Conservation (phyloP, 2,888 invertebrate genomes). For the Volucella zonaria region DNA sequence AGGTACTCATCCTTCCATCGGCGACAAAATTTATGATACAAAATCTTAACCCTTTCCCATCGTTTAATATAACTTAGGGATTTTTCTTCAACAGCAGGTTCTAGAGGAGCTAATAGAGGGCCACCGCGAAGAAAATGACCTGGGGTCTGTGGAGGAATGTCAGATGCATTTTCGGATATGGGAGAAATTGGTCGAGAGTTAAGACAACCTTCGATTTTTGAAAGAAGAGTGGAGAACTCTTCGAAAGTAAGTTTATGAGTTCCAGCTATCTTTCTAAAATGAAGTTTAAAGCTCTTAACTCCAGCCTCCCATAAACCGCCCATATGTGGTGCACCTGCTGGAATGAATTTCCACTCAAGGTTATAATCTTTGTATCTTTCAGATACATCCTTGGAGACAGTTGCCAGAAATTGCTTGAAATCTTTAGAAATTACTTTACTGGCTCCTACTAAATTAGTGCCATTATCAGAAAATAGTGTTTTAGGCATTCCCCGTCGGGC, state of each 20-base stretch:
- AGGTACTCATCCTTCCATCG: background rate
- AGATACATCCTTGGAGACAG: no score
- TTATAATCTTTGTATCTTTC: no score
- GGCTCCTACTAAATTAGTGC: no score
- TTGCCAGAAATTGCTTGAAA: no score
- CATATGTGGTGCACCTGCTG: no score
- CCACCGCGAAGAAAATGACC: background rate
- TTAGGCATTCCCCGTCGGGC: no score
- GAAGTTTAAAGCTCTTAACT: background rate
- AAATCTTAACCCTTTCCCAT: background rate
- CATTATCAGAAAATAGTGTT: no score
- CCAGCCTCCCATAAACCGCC: slow-evolving; percentile 1
- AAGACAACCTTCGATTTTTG: slow-evolving; percentile 28
- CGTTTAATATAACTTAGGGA: background rate
- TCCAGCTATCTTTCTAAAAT: slow-evolving; percentile 12
- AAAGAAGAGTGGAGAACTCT: slow-evolving; percentile 22
- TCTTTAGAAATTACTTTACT: no score
- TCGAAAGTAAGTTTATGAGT: slow-evolving; percentile 29
- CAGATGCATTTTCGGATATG: slow-evolving; percentile 3
- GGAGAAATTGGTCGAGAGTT: slow-evolving; percentile 31
- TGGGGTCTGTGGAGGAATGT: background rate
- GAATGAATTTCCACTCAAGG: no score
- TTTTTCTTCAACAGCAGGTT: no score
- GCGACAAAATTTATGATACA: background rate
- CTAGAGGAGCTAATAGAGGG: background rate